Conservation (phyloP, 2,797 vertebrate species). For the Sparidentex hasta region DNA sequence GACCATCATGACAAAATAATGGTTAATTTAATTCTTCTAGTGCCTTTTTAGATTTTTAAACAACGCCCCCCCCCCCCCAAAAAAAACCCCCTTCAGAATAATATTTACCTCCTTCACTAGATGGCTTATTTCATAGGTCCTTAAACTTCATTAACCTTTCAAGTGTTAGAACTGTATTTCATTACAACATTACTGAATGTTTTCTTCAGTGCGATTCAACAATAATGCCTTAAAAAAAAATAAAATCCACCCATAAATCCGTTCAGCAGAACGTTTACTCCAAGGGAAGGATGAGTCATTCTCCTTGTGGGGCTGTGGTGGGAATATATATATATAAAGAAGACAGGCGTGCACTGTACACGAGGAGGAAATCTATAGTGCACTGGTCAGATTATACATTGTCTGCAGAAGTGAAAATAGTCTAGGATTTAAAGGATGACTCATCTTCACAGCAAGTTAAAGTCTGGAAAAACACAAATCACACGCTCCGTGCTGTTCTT, state of each 20-base stretch:
- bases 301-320: not conserved
- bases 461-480: not conserved
- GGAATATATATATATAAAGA: constrained; percentile 4
- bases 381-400: constrained; percentile 1
- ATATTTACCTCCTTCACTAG: constrained; percentile 25
- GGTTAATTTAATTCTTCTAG: constrained; percentile 27
- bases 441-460: constrained; percentile 25
- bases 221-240: constrained; percentile 7
- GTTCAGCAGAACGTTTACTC: not conserved
- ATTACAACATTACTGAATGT: constrained; percentile 20
- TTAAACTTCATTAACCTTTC: constrained; percentile 38
- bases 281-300: constrained; percentile 15
- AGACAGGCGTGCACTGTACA: not conserved
- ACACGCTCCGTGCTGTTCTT: not conserved
- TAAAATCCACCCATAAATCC: constrained; percentile 23
- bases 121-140: constrained; percentile 11
- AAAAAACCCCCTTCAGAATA: constrained; percentile 22
- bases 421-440: constrained; percentile 28
- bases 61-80: not conserved
- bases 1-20: constrained; percentile 32
- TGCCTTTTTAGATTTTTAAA: constrained; percentile 11
- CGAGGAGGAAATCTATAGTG: not conserved
- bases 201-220: constrained; percentile 16
- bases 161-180: constrained; percentile 17
- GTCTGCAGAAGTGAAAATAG: constrained; percentile 11